phyloP scores from a whole-genome alignment of 2,113 vertebrate species.

The Dipodomys stephensi region DNA sequence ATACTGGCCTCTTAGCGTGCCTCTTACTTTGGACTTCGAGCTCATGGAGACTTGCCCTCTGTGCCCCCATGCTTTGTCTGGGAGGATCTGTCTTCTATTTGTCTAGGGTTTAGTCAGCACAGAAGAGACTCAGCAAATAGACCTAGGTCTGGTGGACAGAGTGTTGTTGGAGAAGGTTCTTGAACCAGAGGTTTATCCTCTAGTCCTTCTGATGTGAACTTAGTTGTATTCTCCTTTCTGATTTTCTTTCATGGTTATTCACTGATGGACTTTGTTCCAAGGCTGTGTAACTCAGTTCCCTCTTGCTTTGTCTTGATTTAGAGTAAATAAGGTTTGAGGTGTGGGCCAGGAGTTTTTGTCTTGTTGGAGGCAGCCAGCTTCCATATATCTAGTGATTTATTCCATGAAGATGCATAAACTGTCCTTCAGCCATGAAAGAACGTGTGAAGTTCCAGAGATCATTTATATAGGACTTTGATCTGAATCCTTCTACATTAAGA shows the following conservation, averaged over 20 bases:
- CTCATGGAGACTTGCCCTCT: not conserved
- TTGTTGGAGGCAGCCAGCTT: not conserved
- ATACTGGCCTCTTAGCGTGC: not conserved
- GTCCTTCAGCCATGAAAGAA: not conserved
- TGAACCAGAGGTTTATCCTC: not conserved
- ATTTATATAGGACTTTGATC: constrained; percentile 2
- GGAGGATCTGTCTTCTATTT: not conserved
- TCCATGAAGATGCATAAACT: not conserved
- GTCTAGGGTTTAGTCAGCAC: not conserved
- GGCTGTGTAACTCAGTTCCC: not conserved
- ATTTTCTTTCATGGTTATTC: not conserved
- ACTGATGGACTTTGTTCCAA: not conserved
- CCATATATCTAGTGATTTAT: not conserved
- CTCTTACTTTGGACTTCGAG: not conserved
- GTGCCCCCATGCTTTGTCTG: not conserved
- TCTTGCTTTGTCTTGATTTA: not conserved
- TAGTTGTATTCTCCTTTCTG: not conserved
- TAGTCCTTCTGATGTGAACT: not conserved
- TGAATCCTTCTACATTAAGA: not conserved
- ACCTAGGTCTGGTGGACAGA: not conserved
- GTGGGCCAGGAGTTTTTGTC: not conserved
- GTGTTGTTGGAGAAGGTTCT: not conserved
- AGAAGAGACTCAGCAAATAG: not conserved
- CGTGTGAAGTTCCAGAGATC: constrained; percentile 7
- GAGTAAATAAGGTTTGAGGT: not conserved